phyloP scores from a whole-genome alignment of 2,113 vertebrate species.

The Neolamprologus brichardi region DNA sequence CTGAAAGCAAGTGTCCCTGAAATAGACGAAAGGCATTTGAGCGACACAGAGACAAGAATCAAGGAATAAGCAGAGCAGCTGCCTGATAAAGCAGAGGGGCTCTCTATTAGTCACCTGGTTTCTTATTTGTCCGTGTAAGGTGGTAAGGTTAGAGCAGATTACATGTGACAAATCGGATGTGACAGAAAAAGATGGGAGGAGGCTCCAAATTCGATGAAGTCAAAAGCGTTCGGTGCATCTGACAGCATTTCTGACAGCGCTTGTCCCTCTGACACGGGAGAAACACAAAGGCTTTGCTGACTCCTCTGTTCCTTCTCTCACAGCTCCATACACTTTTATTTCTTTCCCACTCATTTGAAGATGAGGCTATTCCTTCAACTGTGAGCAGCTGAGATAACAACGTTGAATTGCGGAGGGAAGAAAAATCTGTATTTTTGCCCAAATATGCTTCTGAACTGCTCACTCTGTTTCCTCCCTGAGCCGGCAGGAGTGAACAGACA shows the following conservation, averaged over 20 bases:
- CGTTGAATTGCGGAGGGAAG: background rate
- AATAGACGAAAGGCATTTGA: slow-evolving; percentile 39
- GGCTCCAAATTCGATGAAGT: slow-evolving; percentile 3
- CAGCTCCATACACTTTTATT: background rate
- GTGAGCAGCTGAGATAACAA: slow-evolving; percentile 3
- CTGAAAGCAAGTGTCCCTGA: slow-evolving; percentile 45
- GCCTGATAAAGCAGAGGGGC: background rate
- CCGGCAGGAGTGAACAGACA: background rate
- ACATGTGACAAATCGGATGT: slow-evolving; percentile 24
- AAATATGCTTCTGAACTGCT: background rate
- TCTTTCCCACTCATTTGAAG: background rate
- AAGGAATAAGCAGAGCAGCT: background rate
- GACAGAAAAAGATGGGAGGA: background rate
- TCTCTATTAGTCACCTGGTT: slow-evolving; percentile 33
- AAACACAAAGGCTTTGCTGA: slow-evolving; percentile 53
- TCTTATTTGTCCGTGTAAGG: background rate
- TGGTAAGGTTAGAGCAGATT: slow-evolving; percentile 21
- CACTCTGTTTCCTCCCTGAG: background rate
- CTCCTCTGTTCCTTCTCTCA: slow-evolving; percentile 47
- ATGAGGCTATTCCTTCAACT: background rate
- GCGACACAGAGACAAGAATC: background rate
- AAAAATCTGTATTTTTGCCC: background rate
- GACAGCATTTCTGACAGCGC: slow-evolving; percentile 53
- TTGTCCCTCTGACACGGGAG: slow-evolving; percentile 36
- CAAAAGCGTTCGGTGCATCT: slow-evolving; percentile 29